Evolutionary conservation across 2,113 vertebrate genomes (phyloP).

Genomic region (Zosterops pallidus): DNA sequence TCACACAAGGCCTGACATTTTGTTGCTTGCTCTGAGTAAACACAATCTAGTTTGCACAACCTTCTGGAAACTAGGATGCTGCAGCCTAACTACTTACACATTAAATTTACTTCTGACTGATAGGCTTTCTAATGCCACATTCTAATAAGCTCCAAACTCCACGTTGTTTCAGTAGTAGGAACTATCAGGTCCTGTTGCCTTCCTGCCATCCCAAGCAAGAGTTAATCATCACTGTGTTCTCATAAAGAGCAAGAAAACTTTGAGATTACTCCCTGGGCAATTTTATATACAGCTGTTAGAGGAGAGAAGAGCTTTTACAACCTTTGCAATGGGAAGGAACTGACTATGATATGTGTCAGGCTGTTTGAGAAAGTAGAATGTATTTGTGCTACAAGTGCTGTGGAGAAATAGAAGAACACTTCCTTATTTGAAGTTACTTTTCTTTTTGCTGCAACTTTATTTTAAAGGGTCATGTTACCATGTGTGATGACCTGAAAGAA

Average conservation of each 20-base stretch:
- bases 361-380: neutral
- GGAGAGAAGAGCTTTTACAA: neutral
- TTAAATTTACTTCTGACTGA: neutral
- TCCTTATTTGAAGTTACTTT: neutral
- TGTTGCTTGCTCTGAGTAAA: neutral
- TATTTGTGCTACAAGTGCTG: neutral
- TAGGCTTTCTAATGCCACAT: neutral
- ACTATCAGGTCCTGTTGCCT: neutral
- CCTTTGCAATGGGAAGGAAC: neutral
- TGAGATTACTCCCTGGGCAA: neutral
- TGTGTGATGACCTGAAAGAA: neutral
- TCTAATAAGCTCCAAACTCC: neutral
- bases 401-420: neutral
- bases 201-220: neutral
- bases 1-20: neutral
- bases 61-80: neutral
- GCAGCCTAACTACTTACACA: neutral
- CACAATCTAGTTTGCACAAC: neutral
- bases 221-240: neutral
- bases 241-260: neutral
- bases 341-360: neutral
- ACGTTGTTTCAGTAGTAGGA: neutral
- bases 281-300: neutral
- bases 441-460: neutral
- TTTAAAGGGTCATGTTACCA: neutral